Conservation (phyloP, 2,888 invertebrate species). For the Andrena haemorrhoa region DNA sequence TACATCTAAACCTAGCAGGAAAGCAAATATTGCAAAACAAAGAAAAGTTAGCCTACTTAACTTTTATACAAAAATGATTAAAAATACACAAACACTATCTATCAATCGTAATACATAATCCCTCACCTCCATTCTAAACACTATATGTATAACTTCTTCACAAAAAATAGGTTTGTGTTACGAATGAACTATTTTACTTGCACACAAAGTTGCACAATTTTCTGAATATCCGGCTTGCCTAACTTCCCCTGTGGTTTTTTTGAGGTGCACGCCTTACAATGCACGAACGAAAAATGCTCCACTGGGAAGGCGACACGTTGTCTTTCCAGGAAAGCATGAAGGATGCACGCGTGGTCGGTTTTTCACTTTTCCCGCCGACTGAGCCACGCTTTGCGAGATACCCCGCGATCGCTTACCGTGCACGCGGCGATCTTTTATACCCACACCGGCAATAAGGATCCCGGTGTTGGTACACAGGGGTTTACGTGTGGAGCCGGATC, state of each 20-base stretch:
- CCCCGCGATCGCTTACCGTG: conserved; percentile 23
- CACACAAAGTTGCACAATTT: neutral
- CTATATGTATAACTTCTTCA: no score
- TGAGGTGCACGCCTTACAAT: neutral
- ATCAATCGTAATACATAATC: no score
- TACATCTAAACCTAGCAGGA: no score
- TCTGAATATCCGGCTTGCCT: neutral
- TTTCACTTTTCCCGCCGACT: conserved; percentile 54
- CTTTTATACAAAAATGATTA: no score
- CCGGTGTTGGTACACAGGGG: neutral
- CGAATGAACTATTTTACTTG: no score
- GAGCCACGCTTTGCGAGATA: conserved; percentile 39
- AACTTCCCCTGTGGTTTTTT: neutral
- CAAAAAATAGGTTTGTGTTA: no score
- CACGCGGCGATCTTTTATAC: conserved; percentile 46
- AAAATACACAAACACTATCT: no score
- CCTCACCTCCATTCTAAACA: no score
- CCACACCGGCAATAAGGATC: neutral
- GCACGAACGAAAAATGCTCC: neutral
- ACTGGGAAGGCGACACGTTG: neutral
- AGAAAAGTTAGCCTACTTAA: no score
- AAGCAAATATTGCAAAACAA: no score
- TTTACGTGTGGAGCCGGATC: neutral
- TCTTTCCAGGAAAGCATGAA: neutral
- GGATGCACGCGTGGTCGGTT: conserved; percentile 31